Evolutionary conservation across 2,888 invertebrate genomes (phyloP).

Genomic region (Erebia aethiops): DNA sequence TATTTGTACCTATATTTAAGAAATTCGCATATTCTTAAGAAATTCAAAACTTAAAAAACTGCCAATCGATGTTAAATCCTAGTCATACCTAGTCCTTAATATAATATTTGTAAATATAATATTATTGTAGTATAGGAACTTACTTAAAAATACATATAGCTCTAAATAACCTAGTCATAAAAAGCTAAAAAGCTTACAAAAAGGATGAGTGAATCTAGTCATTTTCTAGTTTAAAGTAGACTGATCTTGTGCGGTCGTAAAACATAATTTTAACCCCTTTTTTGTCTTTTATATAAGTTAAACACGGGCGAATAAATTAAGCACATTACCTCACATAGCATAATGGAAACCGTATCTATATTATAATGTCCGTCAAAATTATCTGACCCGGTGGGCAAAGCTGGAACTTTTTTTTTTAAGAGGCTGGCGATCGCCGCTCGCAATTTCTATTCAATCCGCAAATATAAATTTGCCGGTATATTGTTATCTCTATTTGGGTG

Average conservation of each 20-base stretch:
- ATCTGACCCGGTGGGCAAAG: too few species aligned
- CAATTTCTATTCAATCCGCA: too few species aligned
- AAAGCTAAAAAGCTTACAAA: slow-evolving; percentile 22
- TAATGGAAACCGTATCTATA: too few species aligned
- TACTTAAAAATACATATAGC: background rate
- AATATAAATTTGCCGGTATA: too few species aligned
- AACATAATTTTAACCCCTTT: slow-evolving; percentile 15
- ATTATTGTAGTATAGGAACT: background rate
- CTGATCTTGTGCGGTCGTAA: slow-evolving; percentile 33
- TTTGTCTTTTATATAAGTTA: too few species aligned
- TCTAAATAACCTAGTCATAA: slow-evolving; percentile 34
- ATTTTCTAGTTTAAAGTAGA: slow-evolving; percentile 34
- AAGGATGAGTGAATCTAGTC: slow-evolving; percentile 44
- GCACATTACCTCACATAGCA: too few species aligned
- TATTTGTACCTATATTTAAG: too few species aligned
- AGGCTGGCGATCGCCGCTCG: too few species aligned
- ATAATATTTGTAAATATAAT: background rate
- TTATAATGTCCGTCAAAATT: too few species aligned
- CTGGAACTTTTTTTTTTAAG: too few species aligned
- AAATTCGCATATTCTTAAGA: background rate
- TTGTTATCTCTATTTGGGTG: too few species aligned
- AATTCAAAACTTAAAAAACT: slow-evolving; percentile 15
- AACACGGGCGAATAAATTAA: too few species aligned
- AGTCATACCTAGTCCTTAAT: slow-evolving; percentile 8
- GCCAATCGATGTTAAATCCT: slow-evolving; percentile 24